Evolutionary conservation across 1,140 invertebrate species (phyloP).

Genomic region (Drosophila serrata): DNA sequence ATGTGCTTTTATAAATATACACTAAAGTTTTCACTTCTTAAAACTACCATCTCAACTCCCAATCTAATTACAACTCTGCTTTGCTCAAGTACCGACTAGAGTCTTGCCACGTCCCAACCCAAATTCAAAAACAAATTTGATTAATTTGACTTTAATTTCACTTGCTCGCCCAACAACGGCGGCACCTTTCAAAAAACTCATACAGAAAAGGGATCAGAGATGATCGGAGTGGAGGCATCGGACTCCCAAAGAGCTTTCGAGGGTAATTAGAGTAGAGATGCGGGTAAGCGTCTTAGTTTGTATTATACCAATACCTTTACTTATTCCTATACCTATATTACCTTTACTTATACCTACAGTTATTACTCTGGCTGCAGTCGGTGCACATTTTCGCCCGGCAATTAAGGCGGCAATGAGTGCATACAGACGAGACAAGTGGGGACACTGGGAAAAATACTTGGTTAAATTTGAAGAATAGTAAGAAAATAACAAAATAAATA

Average conservation of each 20-base stretch:
- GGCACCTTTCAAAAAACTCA: constrained; percentile 46
- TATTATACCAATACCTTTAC: constrained; percentile 12
- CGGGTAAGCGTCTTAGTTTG: constrained; percentile 51
- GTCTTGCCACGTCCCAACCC: constrained; percentile 24
- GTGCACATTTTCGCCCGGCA: constrained; percentile 60
- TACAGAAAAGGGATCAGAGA: constrained; percentile 47
- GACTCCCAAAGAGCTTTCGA: constrained; percentile 31
- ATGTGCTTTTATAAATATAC: neutral
- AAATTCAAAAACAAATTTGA: constrained; percentile 50
- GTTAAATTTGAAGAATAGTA: neutral
- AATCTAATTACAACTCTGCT: constrained; percentile 26
- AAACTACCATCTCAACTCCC: constrained; percentile 1
- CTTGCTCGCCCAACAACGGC: constrained; percentile 39
- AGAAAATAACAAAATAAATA: neutral
- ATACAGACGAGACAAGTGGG: constrained; percentile 44
- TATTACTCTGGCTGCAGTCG: constrained; percentile 19
- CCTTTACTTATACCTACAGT: constrained; percentile 3
- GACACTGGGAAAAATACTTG: neutral
- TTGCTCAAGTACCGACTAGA: neutral
- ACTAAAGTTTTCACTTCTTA: constrained; percentile 2
- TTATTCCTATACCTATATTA: neutral
- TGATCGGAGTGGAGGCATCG: constrained; percentile 40
- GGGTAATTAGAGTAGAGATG: constrained; percentile 58
- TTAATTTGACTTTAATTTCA: constrained; percentile 61
- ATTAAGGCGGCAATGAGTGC: constrained; percentile 63